A percentile compares a stretch with the other conserved stretches of the same genome.
phyloP scores from a whole-genome alignment of 2,797 vertebrate genomes.

The Sparidentex hasta region DNA sequence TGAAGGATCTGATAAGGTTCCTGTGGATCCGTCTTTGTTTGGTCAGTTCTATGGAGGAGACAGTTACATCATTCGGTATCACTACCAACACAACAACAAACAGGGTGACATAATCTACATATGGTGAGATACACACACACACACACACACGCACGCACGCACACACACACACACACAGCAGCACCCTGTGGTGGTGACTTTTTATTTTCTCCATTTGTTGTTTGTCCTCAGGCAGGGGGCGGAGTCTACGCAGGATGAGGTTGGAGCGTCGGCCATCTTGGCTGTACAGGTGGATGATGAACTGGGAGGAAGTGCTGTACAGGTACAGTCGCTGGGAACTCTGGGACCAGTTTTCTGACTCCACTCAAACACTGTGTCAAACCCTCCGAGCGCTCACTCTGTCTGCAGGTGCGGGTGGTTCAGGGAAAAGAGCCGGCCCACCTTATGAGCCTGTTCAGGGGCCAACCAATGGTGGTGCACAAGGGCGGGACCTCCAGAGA shows the following conservation, averaged over 20 bases:
- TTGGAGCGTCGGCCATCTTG: conserved; percentile 70
- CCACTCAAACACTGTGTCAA: neutral
- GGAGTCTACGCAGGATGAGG: conserved; percentile 78
- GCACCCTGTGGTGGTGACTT: too few species aligned
- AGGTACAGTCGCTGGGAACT: conserved; percentile 60
- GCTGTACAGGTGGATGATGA: conserved; percentile 74
- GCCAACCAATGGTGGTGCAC: conserved; percentile 78
- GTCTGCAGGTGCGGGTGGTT: conserved; percentile 74
- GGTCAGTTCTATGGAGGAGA: conserved; percentile 85
- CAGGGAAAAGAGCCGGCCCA: conserved; percentile 83
- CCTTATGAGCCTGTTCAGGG: conserved; percentile 80
- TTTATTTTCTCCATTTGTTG: neutral
- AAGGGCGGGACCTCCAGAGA: conserved; percentile 81
- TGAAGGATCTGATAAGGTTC: conserved; percentile 75
- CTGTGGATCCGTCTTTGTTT: conserved; percentile 45
- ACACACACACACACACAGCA: neutral
- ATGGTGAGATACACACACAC: conserved; percentile 69
- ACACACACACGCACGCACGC: neutral
- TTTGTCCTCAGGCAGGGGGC: conserved; percentile 78
- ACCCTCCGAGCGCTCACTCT: neutral
- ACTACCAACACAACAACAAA: conserved; percentile 58
- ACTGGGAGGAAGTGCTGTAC: conserved; percentile 74
- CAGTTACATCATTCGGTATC: conserved; percentile 82
- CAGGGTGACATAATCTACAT: conserved; percentile 79
- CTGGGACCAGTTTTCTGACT: neutral